Evolutionary conservation across 2,888 invertebrate genomes (phyloP).

Genomic region (Chromoteleia sp.): DNA sequence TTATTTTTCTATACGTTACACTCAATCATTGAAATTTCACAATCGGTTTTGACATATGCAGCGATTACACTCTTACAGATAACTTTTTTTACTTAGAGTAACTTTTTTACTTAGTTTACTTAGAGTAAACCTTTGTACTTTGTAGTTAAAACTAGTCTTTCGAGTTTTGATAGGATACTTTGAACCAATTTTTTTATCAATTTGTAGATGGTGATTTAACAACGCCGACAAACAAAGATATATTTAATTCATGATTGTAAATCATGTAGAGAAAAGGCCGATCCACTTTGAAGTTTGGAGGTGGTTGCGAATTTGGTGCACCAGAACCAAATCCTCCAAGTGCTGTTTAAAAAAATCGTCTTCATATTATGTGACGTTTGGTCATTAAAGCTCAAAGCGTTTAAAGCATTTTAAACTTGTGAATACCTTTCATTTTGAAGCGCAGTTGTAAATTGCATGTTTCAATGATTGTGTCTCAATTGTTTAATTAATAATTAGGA

Average conservation of each 20-base stretch:
- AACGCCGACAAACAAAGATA: constrained; percentile 27
- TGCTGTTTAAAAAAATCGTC: too few species aligned
- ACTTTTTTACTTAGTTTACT: too few species aligned
- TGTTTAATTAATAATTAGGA: too few species aligned
- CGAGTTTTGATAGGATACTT: too few species aligned
- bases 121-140: constrained; percentile 11
- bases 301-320: too few species aligned
- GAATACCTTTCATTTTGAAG: too few species aligned
- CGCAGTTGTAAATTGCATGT: too few species aligned
- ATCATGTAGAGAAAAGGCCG: constrained; percentile 37
- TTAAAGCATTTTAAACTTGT: too few species aligned
- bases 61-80: neutral
- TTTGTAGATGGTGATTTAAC: constrained; percentile 4
- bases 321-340: too few species aligned
- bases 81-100: neutral
- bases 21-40: constrained; percentile 3
- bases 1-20: constrained; percentile 19
- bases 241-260: constrained; percentile 15
- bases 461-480: too few species aligned
- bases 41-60: neutral
- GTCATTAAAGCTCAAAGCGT: too few species aligned
- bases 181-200: constrained; percentile 2
- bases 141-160: neutral
- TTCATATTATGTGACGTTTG: too few species aligned
- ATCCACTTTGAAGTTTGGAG: constrained; percentile 45